Evolutionary conservation across 2,797 vertebrate genomes (phyloP), one percentile per base, ranked within the genome.

Genomic region (Cuniculus paca): DNA sequence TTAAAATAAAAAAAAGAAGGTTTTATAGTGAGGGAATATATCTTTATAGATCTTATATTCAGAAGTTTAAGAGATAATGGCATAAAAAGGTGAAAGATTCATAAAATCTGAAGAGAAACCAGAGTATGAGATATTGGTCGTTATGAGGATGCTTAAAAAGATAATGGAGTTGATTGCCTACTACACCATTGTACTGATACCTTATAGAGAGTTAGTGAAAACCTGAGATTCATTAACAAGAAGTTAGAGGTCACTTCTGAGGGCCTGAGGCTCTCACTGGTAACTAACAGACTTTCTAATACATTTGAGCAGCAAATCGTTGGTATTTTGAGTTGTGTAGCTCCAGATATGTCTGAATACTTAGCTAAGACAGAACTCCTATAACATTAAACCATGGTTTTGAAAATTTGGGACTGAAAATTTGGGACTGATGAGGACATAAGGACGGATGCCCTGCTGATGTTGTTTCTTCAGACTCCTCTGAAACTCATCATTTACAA

Each of bases 31-130:
- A 45, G 70, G 60, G 4, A 5, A 12, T 52, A 52, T 78, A 6
- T 6, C 42, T 82, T 95, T 86, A 12, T n/a, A 61, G 14, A 12
- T 48, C 6, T 34, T 84, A 20, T 45, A 52, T 50, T 92, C 34
- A 74, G 78, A 79, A 83, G 90, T 65, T n/a, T 79, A 82, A 87
- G 60, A 63, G 48, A n/a, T n/a, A n/a, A n/a, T n/a, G n/a, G n/a
- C n/a, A n/a, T n/a, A n/a, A n/a, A n/a, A n/a, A n/a, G n/a, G n/a
- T n/a, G n/a, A n/a, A n/a, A n/a, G n/a, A n/a, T n/a, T n/a, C n/a
- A n/a, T n/a, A n/a, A n/a, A n/a, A n/a, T n/a, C n/a, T n/a, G n/a
- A n/a, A n/a, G n/a, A n/a, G n/a, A n/a, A n/a, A n/a, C n/a, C n/a
- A n/a, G n/a, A n/a, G n/a, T n/a, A n/a, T n/a, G n/a, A n/a, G n/a